Base-by-base conservation (phyloP, 2,113 vertebrate genomes). In the Meleagris gallopavo region DNA sequence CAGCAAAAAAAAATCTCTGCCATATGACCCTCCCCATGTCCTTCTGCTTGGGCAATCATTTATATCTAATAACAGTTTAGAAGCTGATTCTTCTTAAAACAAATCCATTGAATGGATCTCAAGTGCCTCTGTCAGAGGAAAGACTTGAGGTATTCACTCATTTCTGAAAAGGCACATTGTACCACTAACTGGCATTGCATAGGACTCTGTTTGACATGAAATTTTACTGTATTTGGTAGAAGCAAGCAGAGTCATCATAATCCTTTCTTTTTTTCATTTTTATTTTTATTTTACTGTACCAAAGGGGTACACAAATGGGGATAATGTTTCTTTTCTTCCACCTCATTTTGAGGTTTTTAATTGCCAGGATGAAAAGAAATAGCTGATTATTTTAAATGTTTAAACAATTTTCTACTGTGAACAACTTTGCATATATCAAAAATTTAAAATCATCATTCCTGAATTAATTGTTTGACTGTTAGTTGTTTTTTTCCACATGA, bases 41-140 rank as follows among this genome's bases (percentile, higher is more conserved):
- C 64, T 97, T 85, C 91, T 91, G 67, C 85, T 95, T 96, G 85
- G 72, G 60, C 79, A 91, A 86, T 65, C 72, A 86, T 50, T 96
- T 94, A 88, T 77, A 61, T 58, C 85, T 38, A 91, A 67, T 64
- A 86, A 87, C 50, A 86, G 55, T 86, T 94, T 67, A 88, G 87
- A 57, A 89, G 32, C 19, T 71, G 69, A 89, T 83, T 79, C 36
- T 60, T 43, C 89, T 93, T 84, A 11, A 58, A 75, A 57, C 13
- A 84, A 93, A 88, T 52, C 18, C n/a, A 61, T 30, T 86, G 65
- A 89, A 91, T 27, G 34, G 92, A 86, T 74, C 69, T 55, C 64
- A 71, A 1, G 60, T 65, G 20, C 12, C 38, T 91, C 64, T 88
- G 65, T 36, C 46, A 83, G 65, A 43, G 72, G 72, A n/a, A 89